These are phyloP conservation scores for Isoperla grammatica DNA, from an alignment of 2,888 invertebrate genomes.

Conservation along the genomic window DNA sequence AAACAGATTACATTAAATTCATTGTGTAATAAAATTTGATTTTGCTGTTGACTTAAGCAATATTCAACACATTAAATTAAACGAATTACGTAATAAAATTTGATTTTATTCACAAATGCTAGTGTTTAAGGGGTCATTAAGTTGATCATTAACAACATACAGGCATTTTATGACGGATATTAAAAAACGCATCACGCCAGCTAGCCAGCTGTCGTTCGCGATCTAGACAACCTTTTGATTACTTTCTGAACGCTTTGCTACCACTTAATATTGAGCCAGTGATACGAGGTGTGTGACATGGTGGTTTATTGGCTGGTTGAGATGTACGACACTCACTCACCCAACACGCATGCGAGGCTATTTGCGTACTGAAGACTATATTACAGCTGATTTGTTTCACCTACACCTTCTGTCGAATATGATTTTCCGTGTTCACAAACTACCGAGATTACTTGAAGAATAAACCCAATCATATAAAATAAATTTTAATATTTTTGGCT, in stretches of 20 bases:
- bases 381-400: too few species aligned
- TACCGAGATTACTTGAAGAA: too few species aligned
- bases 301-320: too few species aligned
- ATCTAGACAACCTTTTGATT: neutral
- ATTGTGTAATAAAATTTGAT: slow-evolving; percentile 6
- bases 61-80: neutral
- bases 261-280: neutral
- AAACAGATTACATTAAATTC: slow-evolving; percentile 5
- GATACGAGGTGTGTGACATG: too few species aligned
- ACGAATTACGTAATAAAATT: slow-evolving; percentile 1
- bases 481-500: too few species aligned
- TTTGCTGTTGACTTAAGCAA: neutral
- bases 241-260: slow-evolving; percentile 2
- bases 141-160: neutral
- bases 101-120: slow-evolving; percentile 4
- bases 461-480: too few species aligned
- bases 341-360: too few species aligned
- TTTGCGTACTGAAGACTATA: too few species aligned
- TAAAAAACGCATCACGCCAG: slow-evolving; percentile 6
- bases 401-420: too few species aligned
- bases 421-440: too few species aligned
- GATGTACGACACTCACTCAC: too few species aligned
- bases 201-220: neutral
- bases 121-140: neutral
- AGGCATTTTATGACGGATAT: slow-evolving; percentile 2